These are phyloP conservation scores for Cyclina sinensis DNA, from an alignment of 1,140 invertebrate species.

Conservation along the genomic window DNA sequence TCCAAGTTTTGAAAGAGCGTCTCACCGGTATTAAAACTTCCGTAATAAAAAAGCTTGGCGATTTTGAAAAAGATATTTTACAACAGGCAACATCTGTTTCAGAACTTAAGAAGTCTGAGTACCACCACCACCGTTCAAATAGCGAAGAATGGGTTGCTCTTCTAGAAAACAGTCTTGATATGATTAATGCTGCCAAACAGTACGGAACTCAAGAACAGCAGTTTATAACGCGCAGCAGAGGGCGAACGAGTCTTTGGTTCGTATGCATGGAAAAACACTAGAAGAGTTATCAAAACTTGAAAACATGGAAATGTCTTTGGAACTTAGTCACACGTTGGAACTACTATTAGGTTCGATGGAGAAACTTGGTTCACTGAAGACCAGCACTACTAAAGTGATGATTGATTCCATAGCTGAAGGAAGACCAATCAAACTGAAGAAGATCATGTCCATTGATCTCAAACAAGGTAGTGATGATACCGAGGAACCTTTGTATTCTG, in stretches of 20 bases:
- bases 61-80: neutral
- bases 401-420: too few species aligned
- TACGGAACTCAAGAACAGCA: neutral
- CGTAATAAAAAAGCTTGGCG: neutral
- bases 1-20: neutral
- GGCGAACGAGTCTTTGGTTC: neutral
- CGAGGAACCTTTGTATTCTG: neutral
- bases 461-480: neutral
- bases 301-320: neutral
- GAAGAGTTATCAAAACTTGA: neutral
- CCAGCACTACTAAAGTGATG: too few species aligned
- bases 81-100: neutral
- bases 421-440: too few species aligned
- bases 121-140: neutral
- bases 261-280: neutral
- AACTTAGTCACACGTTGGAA: too few species aligned
- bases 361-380: too few species aligned
- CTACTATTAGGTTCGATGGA: too few species aligned
- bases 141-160: neutral
- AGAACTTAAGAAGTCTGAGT: neutral
- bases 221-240: neutral
- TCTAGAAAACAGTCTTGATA: neutral
- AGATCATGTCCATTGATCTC: constrained; percentile 14
- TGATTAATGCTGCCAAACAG: neutral
- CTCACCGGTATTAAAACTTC: neutral